Base-by-base conservation (phyloP, 1,140 invertebrate species). In the Anastatus disparis region DNA sequence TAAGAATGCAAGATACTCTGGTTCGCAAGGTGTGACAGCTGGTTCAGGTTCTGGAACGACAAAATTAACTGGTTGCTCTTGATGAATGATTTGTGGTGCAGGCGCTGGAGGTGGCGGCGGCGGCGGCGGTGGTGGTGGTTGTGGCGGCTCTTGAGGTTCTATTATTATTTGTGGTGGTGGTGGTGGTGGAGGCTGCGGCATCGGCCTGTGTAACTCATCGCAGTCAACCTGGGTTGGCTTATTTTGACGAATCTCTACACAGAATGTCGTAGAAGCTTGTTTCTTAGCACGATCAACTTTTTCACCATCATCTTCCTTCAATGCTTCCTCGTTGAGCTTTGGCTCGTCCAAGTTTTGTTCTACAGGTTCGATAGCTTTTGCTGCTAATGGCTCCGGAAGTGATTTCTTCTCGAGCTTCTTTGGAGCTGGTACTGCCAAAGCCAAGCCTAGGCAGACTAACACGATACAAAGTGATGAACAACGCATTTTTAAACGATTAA, bases 261-360 rank as follows among this genome's bases (percentile, higher is more conserved):
- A 76, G 66, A 73, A 75, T 4, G 71, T 75, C n/a, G 72, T 74
- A 1, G 70, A 62, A 0, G 70, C 65, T 9, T 72, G 70, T 61
- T 76, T 76, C 48, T 76, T 76, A 0, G 64, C 55, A 12, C 75
- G 42, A 20, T 67, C 68, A n/a, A 46, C 58, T 0, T 67, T 55
- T 24, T 59, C 66, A 0, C 27, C 61, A 3, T 50, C 67, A 8
- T 48, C 8, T 20, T 46, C 66, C 24, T 26, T 38, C 1, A 71
- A n/a, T 1, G 53, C 24, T 3, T 58, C 27, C 3, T 50, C 44
- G 24, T 3, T 35, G 3, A 40, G 9, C 3, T 44, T 48, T 0
- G 13, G 12, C n/a, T 22, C 50, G 52, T 20, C 58, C 13, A 61
- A 52, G 29, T 22, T 20, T 27, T 59, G 59, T 8, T 48, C 29